These are phyloP conservation scores for Mormyrus proboscirostris DNA, from an alignment of 2,797 vertebrate genomes.

Conservation along the genomic window DNA sequence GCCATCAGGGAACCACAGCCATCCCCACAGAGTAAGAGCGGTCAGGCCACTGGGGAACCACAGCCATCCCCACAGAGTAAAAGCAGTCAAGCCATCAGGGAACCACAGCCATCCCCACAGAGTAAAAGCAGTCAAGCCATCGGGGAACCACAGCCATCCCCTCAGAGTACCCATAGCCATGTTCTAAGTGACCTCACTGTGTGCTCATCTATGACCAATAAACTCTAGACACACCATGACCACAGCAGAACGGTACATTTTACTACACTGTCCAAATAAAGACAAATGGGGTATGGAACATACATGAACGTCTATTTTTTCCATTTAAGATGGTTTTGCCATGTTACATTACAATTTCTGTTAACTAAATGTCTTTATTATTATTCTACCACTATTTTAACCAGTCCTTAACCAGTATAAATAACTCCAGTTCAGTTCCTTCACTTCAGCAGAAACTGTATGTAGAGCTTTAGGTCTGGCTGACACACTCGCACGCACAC, in stretches of 20 bases:
- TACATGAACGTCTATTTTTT: background rate
- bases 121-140: background rate
- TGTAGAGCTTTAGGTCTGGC: background rate
- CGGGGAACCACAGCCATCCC: background rate
- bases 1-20: background rate
- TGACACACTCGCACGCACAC: background rate
- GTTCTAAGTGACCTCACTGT: background rate
- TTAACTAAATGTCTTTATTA: background rate
- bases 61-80: background rate
- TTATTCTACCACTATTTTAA: background rate
- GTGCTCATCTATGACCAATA: background rate
- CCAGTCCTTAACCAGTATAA: background rate
- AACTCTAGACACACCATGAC: background rate
- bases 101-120: background rate
- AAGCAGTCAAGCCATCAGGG: background rate
- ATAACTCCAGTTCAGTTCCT: background rate
- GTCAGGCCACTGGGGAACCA: background rate
- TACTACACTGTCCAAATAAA: background rate
- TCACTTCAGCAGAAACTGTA: background rate
- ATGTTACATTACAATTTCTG: background rate
- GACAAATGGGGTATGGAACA: background rate
- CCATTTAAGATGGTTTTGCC: background rate
- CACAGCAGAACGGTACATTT: background rate
- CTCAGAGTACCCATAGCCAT: background rate
- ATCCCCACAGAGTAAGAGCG: background rate